A percentile compares a stretch with the other conserved stretches of the same genome.
Conservation (phyloP, 2,113 vertebrate genomes). For the Corynorhinus townsendii region DNA sequence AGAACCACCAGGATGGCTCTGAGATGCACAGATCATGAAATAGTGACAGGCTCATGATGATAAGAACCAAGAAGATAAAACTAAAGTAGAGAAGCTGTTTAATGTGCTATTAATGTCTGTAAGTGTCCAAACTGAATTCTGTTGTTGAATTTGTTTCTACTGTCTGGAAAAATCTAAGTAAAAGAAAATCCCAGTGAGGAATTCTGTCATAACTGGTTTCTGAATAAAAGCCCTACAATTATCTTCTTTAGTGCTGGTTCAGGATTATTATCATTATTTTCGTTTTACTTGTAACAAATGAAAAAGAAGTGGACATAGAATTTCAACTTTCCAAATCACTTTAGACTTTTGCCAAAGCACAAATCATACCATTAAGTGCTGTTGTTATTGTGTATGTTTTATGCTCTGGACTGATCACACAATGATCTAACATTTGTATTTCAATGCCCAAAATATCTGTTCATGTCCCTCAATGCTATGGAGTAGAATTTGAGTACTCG, state of each 20-base stretch:
- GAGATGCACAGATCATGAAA: not conserved
- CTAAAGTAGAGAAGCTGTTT: not conserved
- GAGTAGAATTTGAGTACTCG: not conserved
- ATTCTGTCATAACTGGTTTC: not conserved
- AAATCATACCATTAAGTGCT: not conserved
- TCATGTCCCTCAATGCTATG: not conserved
- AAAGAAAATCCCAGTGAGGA: not conserved
- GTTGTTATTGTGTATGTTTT: not conserved
- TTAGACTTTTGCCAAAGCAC: not conserved
- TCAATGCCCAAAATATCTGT: not conserved
- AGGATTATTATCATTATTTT: not conserved
- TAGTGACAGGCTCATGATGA: not conserved
- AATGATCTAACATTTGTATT: not conserved
- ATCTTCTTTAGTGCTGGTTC: not conserved
- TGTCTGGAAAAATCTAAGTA: not conserved
- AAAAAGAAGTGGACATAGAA: not conserved
- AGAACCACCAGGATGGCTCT: not conserved
- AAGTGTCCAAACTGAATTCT: not conserved
- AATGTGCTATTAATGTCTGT: not conserved
- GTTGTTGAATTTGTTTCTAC: not conserved
- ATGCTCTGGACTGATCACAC: not conserved
- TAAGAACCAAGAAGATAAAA: not conserved
- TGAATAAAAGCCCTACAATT: not conserved
- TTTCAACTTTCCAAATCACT: not conserved
- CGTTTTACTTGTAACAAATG: not conserved